Evolutionary conservation across 1,140 invertebrate genomes (phyloP).

Genomic region (Oncopeltus fasciatus): DNA sequence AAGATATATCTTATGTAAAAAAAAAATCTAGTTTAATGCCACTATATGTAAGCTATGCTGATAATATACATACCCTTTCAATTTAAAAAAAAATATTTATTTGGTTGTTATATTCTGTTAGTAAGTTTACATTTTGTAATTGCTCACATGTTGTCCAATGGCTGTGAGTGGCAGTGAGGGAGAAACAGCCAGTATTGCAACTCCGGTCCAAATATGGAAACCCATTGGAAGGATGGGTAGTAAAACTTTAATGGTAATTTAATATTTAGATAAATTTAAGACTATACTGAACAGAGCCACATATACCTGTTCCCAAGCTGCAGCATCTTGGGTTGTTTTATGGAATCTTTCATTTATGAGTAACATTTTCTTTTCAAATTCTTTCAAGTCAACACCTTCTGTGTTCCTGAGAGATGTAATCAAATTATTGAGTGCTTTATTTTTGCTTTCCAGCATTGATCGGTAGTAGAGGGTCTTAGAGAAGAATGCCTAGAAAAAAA

Average conservation of each 20-base stretch:
- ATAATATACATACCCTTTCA: too few species aligned
- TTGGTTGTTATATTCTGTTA: too few species aligned
- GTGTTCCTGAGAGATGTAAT: constrained; percentile 54
- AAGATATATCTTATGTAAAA: too few species aligned
- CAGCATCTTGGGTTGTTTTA: constrained; percentile 52
- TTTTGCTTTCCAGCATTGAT: constrained; percentile 86
- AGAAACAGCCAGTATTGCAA: too few species aligned
- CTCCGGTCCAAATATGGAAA: too few species aligned
- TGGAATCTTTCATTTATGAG: constrained; percentile 71
- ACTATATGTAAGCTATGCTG: too few species aligned
- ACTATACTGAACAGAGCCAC: background rate
- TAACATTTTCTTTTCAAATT: constrained; percentile 40
- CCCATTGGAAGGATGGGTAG: background rate
- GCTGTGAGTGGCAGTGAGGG: too few species aligned
- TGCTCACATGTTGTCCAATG: too few species aligned
- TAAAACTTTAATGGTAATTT: background rate
- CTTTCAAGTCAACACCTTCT: constrained; percentile 51
- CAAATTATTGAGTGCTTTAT: constrained; percentile 84
- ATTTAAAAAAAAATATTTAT: too few species aligned
- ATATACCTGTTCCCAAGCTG: constrained; percentile 53
- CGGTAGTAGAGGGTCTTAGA: constrained; percentile 77
- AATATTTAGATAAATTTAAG: background rate
- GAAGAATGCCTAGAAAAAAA: constrained; percentile 50
- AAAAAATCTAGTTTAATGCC: too few species aligned
- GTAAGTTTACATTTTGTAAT: too few species aligned